Percentiles rank a stretch among this genome's conserved stretches.
These are phyloP conservation scores for Cardiocondyla obscurior DNA, from an alignment of 1,140 invertebrate species.

Conservation along the genomic window DNA sequence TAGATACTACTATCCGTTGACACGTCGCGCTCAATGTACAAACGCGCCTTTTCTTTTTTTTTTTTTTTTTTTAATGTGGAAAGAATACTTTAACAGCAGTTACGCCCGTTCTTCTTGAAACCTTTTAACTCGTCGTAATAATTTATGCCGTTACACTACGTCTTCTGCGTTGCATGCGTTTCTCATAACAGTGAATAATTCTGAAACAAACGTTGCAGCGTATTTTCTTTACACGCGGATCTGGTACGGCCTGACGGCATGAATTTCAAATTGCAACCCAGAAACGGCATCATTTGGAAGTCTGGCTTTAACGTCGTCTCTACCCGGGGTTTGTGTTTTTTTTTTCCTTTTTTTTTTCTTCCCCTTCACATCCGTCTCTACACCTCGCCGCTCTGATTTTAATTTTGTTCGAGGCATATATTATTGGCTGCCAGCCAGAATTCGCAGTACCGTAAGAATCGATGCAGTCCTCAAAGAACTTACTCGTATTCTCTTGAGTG, in stretches of 20 bases:
- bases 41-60: too few species aligned
- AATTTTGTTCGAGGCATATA: not conserved
- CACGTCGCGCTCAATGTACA: not conserved
- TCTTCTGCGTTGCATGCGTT: constrained; percentile 3
- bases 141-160: constrained; percentile 22
- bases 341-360: too few species aligned
- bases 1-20: not conserved
- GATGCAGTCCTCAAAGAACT: constrained; percentile 4
- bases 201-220: not conserved
- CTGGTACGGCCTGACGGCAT: not conserved
- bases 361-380: too few species aligned
- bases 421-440: constrained; percentile 6
- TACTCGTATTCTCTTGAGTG: not conserved
- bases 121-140: not conserved
- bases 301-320: constrained; percentile 12
- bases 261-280: constrained; percentile 61
- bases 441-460: not conserved
- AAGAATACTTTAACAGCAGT: not conserved
- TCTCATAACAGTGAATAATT: constrained; percentile 27
- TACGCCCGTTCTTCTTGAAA: not conserved
- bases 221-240: constrained; percentile 27
- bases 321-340: not conserved
- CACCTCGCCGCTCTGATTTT: not conserved
- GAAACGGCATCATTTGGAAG: constrained; percentile 15
- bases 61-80: not conserved